Percentiles rank a stretch among this genome's conserved stretches.
Evolutionary conservation across 2,888 invertebrate genomes (phyloP).

Genomic region (Nephrotoma flavescens): DNA sequence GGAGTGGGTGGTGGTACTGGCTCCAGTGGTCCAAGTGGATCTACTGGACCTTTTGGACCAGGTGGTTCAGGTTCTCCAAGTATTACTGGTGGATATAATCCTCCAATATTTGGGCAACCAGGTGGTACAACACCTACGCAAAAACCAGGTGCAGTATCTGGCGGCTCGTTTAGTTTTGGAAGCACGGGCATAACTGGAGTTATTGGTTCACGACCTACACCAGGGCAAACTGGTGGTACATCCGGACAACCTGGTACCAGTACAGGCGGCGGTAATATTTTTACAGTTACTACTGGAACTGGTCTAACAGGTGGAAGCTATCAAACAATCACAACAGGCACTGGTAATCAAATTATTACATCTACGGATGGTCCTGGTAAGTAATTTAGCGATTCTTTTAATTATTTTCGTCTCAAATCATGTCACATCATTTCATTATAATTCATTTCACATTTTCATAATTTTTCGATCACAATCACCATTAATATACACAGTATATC

Average conservation of each 20-base stretch:
- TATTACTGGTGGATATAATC: conserved; percentile 16
- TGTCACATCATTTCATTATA: background rate
- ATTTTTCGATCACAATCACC: background rate
- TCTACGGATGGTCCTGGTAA: background rate
- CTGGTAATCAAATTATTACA: background rate
- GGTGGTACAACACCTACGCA: conserved; percentile 10
- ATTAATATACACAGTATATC: background rate
- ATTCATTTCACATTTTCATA: background rate
- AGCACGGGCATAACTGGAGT: background rate
- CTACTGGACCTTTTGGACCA: conserved; percentile 9
- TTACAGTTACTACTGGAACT: background rate
- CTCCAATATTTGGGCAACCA: conserved; percentile 22
- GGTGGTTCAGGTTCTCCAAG: conserved; percentile 19
- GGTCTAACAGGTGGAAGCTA: background rate
- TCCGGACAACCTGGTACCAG: conserved; percentile 21
- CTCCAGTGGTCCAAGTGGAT: background rate
- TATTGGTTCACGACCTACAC: conserved; percentile 16
- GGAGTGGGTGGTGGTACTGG: conserved; percentile 11
- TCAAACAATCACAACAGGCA: background rate
- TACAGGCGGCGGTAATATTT: background rate
- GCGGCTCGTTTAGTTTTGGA: background rate
- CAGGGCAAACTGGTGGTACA: conserved; percentile 31
- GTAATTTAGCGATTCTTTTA: background rate
- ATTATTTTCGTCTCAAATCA: background rate
- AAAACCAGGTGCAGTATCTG: conserved; percentile 16